A percentile compares a stretch with the other conserved stretches of the same genome.
Conservation (phyloP, 53 echinoderm and acorn worm species). For the Arbacia lixula region DNA sequence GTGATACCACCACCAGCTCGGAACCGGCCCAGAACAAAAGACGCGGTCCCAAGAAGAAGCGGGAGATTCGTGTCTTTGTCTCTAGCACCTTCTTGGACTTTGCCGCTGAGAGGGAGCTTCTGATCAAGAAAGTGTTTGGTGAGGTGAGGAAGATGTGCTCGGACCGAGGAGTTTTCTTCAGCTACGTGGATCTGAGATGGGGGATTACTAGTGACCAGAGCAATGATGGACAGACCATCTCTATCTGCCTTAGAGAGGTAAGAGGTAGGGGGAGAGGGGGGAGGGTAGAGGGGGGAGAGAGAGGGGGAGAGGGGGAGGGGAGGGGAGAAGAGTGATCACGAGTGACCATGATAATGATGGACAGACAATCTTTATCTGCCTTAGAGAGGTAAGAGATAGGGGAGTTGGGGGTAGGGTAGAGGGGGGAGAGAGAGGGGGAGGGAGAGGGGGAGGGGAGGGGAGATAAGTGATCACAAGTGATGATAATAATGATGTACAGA, state of each 20-base stretch:
- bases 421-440: too few relatives aligned
- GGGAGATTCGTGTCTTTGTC: constrained; percentile 67
- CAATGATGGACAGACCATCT: constrained; percentile 65
- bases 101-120: constrained; percentile 59
- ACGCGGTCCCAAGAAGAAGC: constrained; percentile 64
- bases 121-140: constrained; percentile 69
- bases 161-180: constrained; percentile 68
- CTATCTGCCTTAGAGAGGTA: constrained; percentile 69
- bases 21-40: too few relatives aligned
- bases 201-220: constrained; percentile 72
- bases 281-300: too few relatives aligned
- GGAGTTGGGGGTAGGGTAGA: too few relatives aligned
- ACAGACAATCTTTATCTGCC: too few relatives aligned
- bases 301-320: too few relatives aligned
- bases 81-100: constrained; percentile 74
- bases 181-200: constrained; percentile 72
- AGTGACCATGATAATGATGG: too few relatives aligned
- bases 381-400: too few relatives aligned
- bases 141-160: constrained; percentile 61
- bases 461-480: constrained; percentile 71
- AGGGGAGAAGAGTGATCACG: too few relatives aligned
- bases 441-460: too few relatives aligned
- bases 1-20: too few relatives aligned
- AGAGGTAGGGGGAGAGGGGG: too few relatives aligned
- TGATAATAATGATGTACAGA: constrained; percentile 63